phyloP scores from a whole-genome alignment of 2,113 vertebrate species.

The Gila orcuttii region DNA sequence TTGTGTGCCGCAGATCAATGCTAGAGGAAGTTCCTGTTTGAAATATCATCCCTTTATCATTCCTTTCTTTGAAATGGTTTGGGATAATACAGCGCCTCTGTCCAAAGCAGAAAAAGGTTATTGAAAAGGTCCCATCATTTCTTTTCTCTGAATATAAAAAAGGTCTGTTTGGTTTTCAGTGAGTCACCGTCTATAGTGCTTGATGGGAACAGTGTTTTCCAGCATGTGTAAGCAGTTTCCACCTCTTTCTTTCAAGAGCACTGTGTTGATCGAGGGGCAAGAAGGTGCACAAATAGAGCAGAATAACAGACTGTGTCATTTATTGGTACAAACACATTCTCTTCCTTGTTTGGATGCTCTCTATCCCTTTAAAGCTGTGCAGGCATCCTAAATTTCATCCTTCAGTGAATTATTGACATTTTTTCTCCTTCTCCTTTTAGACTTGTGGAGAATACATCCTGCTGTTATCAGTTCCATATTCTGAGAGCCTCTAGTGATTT shows the following conservation, averaged over 20 bases:
- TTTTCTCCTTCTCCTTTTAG: not conserved
- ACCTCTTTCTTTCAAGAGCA: not conserved
- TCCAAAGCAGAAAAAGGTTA: not conserved
- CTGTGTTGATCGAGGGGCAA: not conserved
- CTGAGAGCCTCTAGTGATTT: constrained; percentile 41
- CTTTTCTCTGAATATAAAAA: not conserved
- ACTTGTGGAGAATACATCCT: constrained; percentile 16
- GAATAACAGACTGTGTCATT: not conserved
- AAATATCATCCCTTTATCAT: not conserved
- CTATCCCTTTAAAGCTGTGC: not conserved
- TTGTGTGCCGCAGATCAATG: constrained; percentile 19
- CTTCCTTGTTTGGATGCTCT: not conserved
- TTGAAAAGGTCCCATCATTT: not conserved
- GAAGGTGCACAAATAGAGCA: not conserved
- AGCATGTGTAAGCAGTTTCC: not conserved
- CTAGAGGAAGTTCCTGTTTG: not conserved
- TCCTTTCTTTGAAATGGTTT: not conserved
- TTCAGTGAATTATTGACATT: constrained; percentile 41
- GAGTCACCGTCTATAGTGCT: not conserved
- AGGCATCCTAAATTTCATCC: constrained; percentile 21
- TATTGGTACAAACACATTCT: not conserved
- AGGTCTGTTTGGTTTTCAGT: constrained; percentile 9
- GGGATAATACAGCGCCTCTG: not conserved
- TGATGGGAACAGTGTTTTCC: not conserved
- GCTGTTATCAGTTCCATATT: constrained; percentile 22